These are phyloP conservation scores for Apostichopus leukothele DNA, from an alignment of 53 echinoderm and acorn worm species.

Conservation along the genomic window DNA sequence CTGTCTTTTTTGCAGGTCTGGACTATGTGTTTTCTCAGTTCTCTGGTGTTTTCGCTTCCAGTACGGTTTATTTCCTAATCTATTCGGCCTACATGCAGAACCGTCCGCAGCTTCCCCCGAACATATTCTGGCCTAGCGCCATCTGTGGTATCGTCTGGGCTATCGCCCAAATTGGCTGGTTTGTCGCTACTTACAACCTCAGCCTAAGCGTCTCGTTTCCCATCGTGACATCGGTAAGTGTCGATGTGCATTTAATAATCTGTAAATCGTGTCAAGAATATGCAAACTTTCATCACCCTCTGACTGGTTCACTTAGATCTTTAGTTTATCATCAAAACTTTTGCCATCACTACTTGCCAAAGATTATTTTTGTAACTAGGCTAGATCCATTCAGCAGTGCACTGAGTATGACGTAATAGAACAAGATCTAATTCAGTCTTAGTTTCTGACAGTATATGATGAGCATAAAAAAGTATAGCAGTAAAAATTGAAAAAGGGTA, in stretches of 20 bases:
- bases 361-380: no score
- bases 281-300: no score
- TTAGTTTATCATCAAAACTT: no score
- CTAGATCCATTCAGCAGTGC: no score
- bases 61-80: constrained; percentile 75
- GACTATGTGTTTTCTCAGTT: constrained; percentile 95
- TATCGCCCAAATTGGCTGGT: constrained; percentile 85
- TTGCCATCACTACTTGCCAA: no score
- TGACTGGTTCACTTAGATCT: no score
- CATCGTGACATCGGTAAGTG: constrained; percentile 85
- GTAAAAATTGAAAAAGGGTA: no score
- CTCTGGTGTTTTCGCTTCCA: constrained; percentile 70
- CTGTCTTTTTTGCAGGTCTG: constrained; percentile 63
- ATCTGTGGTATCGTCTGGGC: constrained; percentile 84
- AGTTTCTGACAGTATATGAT: no score
- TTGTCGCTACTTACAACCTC: constrained; percentile 78
- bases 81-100: constrained; percentile 84
- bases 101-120: constrained; percentile 63
- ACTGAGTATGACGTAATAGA: no score
- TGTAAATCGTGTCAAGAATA: not conserved
- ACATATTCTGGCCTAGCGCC: constrained; percentile 74
- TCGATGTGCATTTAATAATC: not conserved
- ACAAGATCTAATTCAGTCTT: no score
- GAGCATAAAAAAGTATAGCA: no score
- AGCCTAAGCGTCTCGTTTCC: constrained; percentile 85